These are phyloP conservation scores for Pipra filicauda DNA, from an alignment of 2,113 vertebrate genomes.

Conservation along the genomic window DNA sequence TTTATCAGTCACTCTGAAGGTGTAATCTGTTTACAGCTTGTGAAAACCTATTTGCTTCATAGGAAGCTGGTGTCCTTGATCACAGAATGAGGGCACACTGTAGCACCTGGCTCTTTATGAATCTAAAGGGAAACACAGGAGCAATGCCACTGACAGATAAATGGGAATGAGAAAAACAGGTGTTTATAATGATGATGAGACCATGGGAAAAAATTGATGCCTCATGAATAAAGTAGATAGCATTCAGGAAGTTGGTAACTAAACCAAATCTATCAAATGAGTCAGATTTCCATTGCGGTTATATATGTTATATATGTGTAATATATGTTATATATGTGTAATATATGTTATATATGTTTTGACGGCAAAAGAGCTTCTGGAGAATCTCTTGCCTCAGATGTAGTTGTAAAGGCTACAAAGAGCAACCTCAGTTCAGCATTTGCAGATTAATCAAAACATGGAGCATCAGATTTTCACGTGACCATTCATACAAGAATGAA, in stretches of 20 bases:
- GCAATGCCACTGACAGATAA: background rate
- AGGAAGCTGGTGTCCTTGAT: background rate
- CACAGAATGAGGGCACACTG: background rate
- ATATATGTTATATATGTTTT: background rate
- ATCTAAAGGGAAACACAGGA: background rate
- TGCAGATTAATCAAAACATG: background rate
- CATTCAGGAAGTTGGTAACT: background rate
- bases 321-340: background rate
- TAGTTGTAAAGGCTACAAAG: background rate
- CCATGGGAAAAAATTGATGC: background rate
- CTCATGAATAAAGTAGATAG: background rate
- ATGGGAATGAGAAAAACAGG: background rate
- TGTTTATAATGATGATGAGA: background rate
- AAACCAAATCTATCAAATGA: background rate
- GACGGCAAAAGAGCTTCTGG: background rate
- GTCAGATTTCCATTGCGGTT: background rate
- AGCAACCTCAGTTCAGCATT: background rate
- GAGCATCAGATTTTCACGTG: background rate
- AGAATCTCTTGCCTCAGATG: background rate
- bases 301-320: too few relatives aligned
- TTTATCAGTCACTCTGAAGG: background rate
- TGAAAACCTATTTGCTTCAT: slow-evolving; percentile 21
- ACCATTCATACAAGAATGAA: background rate
- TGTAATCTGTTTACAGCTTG: background rate
- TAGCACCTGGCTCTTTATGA: background rate